These are phyloP conservation scores for Cromileptes altivelis DNA, from an alignment of 2,113 vertebrate genomes.

Conservation along the genomic window DNA sequence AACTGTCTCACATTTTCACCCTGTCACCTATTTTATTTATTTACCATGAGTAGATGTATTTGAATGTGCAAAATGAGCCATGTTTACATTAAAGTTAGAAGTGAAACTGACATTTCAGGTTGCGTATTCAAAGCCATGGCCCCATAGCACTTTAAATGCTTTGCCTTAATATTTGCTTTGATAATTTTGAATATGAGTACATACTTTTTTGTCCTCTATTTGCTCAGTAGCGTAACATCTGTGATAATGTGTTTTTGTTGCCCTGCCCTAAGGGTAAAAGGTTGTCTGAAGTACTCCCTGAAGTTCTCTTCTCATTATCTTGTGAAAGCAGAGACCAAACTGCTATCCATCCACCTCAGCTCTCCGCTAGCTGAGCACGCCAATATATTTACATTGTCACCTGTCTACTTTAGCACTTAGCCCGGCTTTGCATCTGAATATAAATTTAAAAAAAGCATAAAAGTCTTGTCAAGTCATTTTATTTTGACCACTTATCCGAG, in stretches of 20 bases:
- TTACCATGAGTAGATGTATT: conserved; percentile 25
- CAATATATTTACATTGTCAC: conserved; percentile 87
- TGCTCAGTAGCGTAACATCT: conserved; percentile 12
- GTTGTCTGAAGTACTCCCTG: conserved; percentile 14
- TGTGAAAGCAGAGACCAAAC: conserved; percentile 79
- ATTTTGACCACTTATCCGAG: conserved; percentile 44
- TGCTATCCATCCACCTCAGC: conserved; percentile 80
- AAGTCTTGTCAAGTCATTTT: conserved; percentile 76
- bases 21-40: conserved; percentile 1
- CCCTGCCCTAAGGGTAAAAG: conserved; percentile 17
- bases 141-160: conserved; percentile 12
- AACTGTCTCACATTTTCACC: conserved; percentile 37
- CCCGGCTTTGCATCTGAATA: conserved; percentile 88
- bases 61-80: conserved; percentile 21
- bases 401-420: conserved; percentile 84
- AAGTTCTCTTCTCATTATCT: conserved; percentile 32
- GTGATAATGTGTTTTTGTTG: conserved; percentile 23
- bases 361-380: conserved; percentile 87
- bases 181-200: background rate
- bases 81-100: conserved; percentile 11
- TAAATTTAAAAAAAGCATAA: conserved; percentile 89
- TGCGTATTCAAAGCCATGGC: conserved; percentile 6
- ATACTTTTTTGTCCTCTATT: conserved; percentile 4
- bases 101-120: background rate
- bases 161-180: background rate